A percentile compares a stretch with the other conserved stretches of the same genome.
These are phyloP conservation scores for Sebastes iracundus DNA, from an alignment of 2,797 vertebrate genomes.

Conservation along the genomic window DNA sequence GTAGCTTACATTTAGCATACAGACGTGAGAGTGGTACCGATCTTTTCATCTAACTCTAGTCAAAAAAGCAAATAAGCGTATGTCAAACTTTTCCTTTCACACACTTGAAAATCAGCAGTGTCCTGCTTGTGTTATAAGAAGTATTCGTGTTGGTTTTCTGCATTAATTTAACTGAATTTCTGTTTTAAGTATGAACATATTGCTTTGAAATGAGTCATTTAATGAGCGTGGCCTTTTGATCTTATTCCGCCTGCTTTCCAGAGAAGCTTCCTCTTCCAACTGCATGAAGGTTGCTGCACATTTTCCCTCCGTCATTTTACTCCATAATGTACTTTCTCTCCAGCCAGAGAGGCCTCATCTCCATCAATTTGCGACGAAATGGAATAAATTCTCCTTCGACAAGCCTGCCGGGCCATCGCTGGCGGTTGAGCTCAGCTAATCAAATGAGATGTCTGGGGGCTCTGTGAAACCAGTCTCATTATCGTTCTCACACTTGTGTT, in stretches of 20 bases:
- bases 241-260: neutral
- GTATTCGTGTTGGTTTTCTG: neutral
- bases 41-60: neutral
- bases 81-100: neutral
- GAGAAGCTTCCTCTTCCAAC: constrained; percentile 13
- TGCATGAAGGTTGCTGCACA: constrained; percentile 19
- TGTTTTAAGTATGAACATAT: neutral
- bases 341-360: constrained; percentile 57
- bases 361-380: constrained; percentile 64
- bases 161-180: neutral
- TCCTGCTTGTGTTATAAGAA: neutral
- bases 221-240: constrained; percentile 14
- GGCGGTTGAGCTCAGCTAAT: constrained; percentile 59
- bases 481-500: constrained; percentile 53
- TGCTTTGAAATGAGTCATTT: constrained; percentile 22
- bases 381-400: constrained; percentile 64
- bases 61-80: neutral
- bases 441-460: constrained; percentile 47
- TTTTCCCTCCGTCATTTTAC: constrained; percentile 36
- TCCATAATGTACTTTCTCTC: constrained; percentile 57
- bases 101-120: neutral
- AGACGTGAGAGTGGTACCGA: neutral
- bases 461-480: constrained; percentile 62
- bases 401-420: constrained; percentile 47
- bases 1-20: neutral